A percentile compares a stretch with the other conserved stretches of the same genome.
Evolutionary conservation across 2,888 invertebrate species (phyloP).

Genomic region (Smittia sp.): DNA sequence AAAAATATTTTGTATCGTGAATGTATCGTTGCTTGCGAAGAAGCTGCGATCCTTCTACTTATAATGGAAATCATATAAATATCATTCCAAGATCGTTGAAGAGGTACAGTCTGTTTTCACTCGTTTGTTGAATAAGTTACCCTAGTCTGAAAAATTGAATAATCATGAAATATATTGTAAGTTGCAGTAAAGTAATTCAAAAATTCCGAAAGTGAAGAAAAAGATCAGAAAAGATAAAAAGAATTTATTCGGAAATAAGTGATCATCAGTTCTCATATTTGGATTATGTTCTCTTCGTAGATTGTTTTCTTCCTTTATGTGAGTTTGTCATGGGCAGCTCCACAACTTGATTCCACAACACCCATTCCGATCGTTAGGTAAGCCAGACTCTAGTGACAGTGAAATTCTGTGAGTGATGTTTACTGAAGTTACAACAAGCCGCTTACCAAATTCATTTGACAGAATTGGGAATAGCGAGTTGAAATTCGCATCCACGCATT

Average conservation of each 20-base stretch:
- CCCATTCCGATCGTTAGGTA: slow-evolving; percentile 61
- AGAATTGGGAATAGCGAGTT: no score
- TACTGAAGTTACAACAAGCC: no score
- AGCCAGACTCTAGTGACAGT: neutral
- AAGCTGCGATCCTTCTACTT: slow-evolving; percentile 28
- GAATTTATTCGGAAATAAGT: neutral
- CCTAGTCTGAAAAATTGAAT: neutral
- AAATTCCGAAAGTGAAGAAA: neutral
- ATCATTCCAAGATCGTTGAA: slow-evolving; percentile 11
- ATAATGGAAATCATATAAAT: slow-evolving; percentile 34
- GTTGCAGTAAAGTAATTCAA: neutral
- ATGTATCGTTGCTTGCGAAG: slow-evolving; percentile 29
- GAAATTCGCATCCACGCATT: no score
- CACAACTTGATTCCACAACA: slow-evolving; percentile 55
- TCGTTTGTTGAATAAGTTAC: slow-evolving; percentile 6
- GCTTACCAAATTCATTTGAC: no score
- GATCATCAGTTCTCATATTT: neutral
- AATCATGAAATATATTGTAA: slow-evolving; percentile 30
- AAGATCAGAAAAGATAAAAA: neutral
- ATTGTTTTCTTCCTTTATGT: slow-evolving; percentile 44
- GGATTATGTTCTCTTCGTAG: no score
- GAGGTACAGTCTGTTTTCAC: slow-evolving; percentile 31
- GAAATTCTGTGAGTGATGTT: neutral
- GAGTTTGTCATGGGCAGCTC: slow-evolving; percentile 46
- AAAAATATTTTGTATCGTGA: slow-evolving; percentile 24